Evolutionary conservation across 2,113 vertebrate species (phyloP).

Genomic region (Ariopsis seemanni): DNA sequence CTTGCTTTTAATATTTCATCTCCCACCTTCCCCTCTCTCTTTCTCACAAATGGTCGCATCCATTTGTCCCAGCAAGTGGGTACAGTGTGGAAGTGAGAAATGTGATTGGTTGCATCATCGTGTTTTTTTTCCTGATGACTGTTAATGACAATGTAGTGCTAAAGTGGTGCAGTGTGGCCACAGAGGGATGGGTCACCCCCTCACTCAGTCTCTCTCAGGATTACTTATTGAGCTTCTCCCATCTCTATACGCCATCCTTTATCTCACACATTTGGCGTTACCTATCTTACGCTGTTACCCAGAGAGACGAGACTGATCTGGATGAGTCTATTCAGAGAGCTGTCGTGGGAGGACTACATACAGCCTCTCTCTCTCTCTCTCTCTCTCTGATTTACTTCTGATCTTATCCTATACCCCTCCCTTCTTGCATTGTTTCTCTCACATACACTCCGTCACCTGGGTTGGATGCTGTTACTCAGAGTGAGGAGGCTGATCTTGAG

Average conservation of each 20-base stretch:
- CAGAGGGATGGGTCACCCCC: slow-evolving; percentile 43
- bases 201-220: slow-evolving; percentile 24
- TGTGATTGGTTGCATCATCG: slow-evolving; percentile 35
- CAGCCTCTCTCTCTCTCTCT: slow-evolving; percentile 43
- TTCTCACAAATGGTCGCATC: slow-evolving; percentile 53
- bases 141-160: slow-evolving; percentile 46
- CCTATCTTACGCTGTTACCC: slow-evolving; percentile 59
- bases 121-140: slow-evolving; percentile 35
- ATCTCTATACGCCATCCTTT: not conserved
- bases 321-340: slow-evolving; percentile 27
- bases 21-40: slow-evolving; percentile 19
- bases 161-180: slow-evolving; percentile 50
- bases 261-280: slow-evolving; percentile 20
- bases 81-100: slow-evolving; percentile 25
- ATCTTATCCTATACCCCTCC: slow-evolving; percentile 38
- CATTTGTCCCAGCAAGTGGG: slow-evolving; percentile 50
- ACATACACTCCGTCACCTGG: slow-evolving; percentile 13
- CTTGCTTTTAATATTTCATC: slow-evolving; percentile 40
- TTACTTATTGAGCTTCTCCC: not conserved
- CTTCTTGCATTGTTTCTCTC: slow-evolving; percentile 17
- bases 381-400: slow-evolving; percentile 18
- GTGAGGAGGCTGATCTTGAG: slow-evolving; percentile 35
- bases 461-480: slow-evolving; percentile 36
- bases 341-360: slow-evolving; percentile 52
- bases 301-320: slow-evolving; percentile 53